Evolutionary conservation across 2,797 vertebrate species (phyloP).

Genomic region (Arnoldichthys spilopterus): DNA sequence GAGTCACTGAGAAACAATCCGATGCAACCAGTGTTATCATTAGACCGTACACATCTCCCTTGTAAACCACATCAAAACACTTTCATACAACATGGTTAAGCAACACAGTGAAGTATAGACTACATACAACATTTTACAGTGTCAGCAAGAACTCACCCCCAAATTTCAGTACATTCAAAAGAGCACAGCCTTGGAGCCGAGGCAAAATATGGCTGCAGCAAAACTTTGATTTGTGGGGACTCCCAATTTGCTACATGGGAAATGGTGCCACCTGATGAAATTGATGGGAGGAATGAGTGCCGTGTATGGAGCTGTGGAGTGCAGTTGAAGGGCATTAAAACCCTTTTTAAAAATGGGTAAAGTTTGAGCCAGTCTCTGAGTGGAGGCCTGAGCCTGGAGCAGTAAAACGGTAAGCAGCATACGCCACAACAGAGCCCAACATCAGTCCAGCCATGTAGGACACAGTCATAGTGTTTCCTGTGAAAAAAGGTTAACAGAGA

Average conservation of each 20-base stretch:
- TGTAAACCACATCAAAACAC: constrained; percentile 34
- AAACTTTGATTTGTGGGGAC: constrained; percentile 33
- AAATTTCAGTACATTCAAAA: constrained; percentile 52
- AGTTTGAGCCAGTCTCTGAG: constrained; percentile 71
- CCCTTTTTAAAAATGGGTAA: constrained; percentile 54
- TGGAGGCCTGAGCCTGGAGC: constrained; percentile 74
- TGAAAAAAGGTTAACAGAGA: not conserved
- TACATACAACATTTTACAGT: constrained; percentile 49
- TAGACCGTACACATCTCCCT: constrained; percentile 26
- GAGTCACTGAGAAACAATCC: not conserved
- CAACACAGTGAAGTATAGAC: constrained; percentile 45
- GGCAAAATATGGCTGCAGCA: constrained; percentile 32
- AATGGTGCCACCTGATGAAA: constrained; percentile 42
- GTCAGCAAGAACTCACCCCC: constrained; percentile 30
- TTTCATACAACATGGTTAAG: constrained; percentile 34
- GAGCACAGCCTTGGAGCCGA: constrained; percentile 36
- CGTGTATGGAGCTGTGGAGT: constrained; percentile 15
- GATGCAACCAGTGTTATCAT: constrained; percentile 30
- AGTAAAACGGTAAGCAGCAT: constrained; percentile 92
- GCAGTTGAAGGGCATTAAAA: constrained; percentile 69
- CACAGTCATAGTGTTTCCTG: constrained; percentile 98
- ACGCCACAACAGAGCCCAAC: constrained; percentile 91
- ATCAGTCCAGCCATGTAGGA: constrained; percentile 97
- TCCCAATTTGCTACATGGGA: constrained; percentile 36
- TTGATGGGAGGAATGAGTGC: constrained; percentile 32